These are phyloP conservation scores for Catharus minimus DNA, from an alignment of 2,113 vertebrate species.

Conservation along the genomic window DNA sequence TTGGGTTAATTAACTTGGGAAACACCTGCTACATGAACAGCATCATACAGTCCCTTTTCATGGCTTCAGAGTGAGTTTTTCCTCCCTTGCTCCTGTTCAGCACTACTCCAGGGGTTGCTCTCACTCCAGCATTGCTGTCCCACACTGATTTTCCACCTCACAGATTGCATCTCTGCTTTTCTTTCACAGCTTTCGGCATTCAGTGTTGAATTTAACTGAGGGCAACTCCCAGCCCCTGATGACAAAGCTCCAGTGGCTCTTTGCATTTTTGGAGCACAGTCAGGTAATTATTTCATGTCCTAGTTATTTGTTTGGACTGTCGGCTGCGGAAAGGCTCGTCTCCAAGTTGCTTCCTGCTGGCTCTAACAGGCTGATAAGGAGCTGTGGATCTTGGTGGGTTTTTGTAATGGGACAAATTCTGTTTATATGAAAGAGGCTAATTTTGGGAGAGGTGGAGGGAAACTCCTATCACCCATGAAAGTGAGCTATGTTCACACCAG, in stretches of 20 bases:
- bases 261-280: constrained; percentile 84
- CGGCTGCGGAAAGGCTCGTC: constrained; percentile 54
- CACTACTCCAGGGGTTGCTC: not conserved
- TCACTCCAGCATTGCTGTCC: fast-evolving
- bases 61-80: constrained; percentile 82
- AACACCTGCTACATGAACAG: constrained; percentile 88
- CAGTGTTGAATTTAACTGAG: constrained; percentile 78
- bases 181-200: constrained; percentile 78
- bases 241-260: constrained; percentile 83
- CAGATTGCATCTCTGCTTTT: not conserved
- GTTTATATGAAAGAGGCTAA: constrained; percentile 13
- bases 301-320: constrained; percentile 61
- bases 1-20: constrained; percentile 82
- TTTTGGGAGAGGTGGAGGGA: constrained; percentile 4
- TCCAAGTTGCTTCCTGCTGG: constrained; percentile 52
- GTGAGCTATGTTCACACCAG: not conserved
- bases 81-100: not conserved
- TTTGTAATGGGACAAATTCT: not conserved
- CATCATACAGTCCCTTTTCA: constrained; percentile 83
- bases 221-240: constrained; percentile 82
- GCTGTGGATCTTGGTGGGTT: constrained; percentile 26
- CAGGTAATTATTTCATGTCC: constrained; percentile 75
- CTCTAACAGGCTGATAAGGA: constrained; percentile 5
- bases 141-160: not conserved
- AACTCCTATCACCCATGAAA: not conserved